These are phyloP conservation scores for Chrysomallon squamiferum DNA, from an alignment of 1,140 invertebrate species.

Conservation along the genomic window DNA sequence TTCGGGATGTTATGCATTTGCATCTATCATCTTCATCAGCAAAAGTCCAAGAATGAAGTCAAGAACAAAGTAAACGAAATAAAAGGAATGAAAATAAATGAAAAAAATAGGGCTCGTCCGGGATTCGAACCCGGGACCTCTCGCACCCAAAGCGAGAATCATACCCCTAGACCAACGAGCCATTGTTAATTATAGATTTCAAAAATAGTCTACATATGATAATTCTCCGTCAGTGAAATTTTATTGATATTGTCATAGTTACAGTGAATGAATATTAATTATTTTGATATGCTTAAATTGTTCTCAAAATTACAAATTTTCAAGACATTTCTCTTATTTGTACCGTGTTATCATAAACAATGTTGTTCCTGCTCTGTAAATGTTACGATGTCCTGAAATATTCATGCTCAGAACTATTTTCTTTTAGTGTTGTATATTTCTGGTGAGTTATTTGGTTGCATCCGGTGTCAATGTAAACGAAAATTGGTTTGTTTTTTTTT, in stretches of 20 bases:
- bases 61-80: background rate
- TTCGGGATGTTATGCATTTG: too few species aligned
- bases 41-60: background rate
- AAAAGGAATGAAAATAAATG: background rate
- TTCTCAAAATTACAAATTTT: too few species aligned
- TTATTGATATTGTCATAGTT: background rate
- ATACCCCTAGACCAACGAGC: slow-evolving; percentile 59
- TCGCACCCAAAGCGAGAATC: slow-evolving; percentile 57
- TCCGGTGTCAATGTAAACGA: slow-evolving; percentile 58
- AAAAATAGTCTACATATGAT: too few species aligned
- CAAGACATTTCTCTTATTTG: too few species aligned
- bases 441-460: slow-evolving; percentile 12
- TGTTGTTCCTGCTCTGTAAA: too few species aligned
- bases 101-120: slow-evolving; percentile 38
- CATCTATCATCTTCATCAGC: too few species aligned
- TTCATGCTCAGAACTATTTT: background rate
- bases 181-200: slow-evolving; percentile 2
- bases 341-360: too few species aligned
- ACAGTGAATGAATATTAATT: too few species aligned
- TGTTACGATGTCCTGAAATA: too few species aligned
- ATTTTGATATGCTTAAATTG: too few species aligned
- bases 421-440: background rate
- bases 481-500: background rate
- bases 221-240: background rate
- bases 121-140: slow-evolving; percentile 56